Evolutionary conservation across 2,797 vertebrate species (phyloP), one percentile per base, ranked within the genome.

Genomic region (Sciaenops ocellatus): DNA sequence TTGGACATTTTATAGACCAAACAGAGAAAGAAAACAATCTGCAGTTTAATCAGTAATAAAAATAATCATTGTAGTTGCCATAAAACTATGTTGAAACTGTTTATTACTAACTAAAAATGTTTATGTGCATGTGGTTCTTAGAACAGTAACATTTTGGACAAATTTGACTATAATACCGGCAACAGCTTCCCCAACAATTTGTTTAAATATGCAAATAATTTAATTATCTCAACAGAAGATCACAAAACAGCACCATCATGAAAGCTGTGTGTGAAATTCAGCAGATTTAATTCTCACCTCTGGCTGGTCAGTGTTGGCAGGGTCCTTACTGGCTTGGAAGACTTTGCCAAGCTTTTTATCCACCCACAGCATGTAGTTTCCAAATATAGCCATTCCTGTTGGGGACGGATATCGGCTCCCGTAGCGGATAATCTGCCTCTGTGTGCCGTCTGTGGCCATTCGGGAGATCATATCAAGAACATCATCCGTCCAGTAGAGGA

Each of bases 401-500:
- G 98, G 98, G 69, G 97, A 95, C 3, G 98, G 98, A 85, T 97
- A 97, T 10, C 96, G 96, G 84, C 96, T 98, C 16, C 97, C 98
- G 0, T 96, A 97, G 11, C 96, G 96, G 48, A 98, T 87, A 48
- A 98, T 95, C 93, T 97, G 92, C 60, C 95, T 93, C 61, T 96
- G 94, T 38, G 94, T 94, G 20, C 97, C 97, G 13, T 97, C 93
- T 0, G 87, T 30, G 6, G 89, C 92, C 94, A 99, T 96, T 79
- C 97, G 95, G 54, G 96, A 97, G 87, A 99, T 97, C 93, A 97
- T 95, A 85, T 99, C 97, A 73, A 98, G 94, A 74, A 93, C 94
- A 68, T 98, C 97, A 57, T 99, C 97, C 15, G 97, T 96, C 98
- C 98, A 99, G 76, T 98, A 98, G 82, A 98, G 48, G 5, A 96